A percentile compares a stretch with the other conserved stretches of the same genome.
Evolutionary conservation across 2,797 vertebrate species (phyloP).

Genomic region (Macropus fuliginosus): DNA sequence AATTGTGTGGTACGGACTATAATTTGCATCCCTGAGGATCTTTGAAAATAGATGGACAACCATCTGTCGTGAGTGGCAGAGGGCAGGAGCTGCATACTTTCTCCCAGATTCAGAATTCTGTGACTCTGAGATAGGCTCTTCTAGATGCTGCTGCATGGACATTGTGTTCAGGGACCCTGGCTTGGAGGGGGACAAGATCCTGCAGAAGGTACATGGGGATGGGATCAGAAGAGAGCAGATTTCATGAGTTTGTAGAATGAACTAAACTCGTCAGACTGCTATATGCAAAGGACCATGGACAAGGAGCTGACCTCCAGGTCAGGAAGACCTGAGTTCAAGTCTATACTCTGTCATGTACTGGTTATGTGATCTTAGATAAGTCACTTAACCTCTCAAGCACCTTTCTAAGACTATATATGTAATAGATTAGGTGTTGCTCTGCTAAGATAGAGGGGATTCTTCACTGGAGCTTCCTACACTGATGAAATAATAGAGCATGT

Average conservation of each 20-base stretch:
- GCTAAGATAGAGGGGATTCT: background rate
- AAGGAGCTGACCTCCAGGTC: background rate
- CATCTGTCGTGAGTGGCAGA: background rate
- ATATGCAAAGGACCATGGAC: background rate
- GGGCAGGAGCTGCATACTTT: background rate
- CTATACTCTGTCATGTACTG: background rate
- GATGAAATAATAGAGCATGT: background rate
- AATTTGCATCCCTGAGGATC: background rate
- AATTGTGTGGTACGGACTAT: background rate
- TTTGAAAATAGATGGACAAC: background rate
- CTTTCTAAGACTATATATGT: background rate
- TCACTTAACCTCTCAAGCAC: background rate
- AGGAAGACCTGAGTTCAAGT: background rate
- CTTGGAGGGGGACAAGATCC: background rate
- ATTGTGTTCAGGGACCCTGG: background rate
- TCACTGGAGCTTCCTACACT: background rate
- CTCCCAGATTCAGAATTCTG: background rate
- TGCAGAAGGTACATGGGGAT: background rate
- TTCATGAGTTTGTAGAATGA: background rate
- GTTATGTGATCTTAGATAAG: background rate
- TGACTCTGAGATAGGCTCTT: background rate
- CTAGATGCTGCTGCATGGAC: background rate
- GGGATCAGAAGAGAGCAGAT: background rate
- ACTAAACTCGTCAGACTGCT: background rate
- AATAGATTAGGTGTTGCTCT: background rate